Base-by-base conservation (phyloP, 1,140 invertebrate species). In the Trichonephila clavipes region DNA sequence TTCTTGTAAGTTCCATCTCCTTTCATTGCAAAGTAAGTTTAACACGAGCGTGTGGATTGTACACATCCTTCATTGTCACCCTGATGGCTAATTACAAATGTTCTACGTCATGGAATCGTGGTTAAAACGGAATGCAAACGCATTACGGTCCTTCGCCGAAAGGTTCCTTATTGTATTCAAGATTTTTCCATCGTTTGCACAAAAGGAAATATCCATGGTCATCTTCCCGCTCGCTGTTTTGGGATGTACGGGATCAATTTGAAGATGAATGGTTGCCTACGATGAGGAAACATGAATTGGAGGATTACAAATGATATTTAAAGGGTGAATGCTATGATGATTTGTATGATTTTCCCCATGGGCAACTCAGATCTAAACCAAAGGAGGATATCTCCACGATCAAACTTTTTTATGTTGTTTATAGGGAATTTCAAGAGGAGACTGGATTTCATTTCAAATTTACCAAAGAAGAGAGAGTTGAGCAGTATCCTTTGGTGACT, bases 301-400 rank as follows among this genome's bases (percentile, higher is more conserved):
- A 8, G 34, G 88, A 90, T 28, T 90, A 58, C 51, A 18, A 8
- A 18, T 16, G 61, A 4, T 90, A 28, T 18, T 18, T 72, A 5
- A n/a, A 14, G 0, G 69, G 69, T 5, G 21, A 16, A 0, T n/a
- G 14, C 2, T 77, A 59, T 77, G 88, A 90, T 8, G 88, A 90
- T 28, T 5, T 24, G 21, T 77, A 28, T 59, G 88, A 90, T 59
- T 90, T 90, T 18, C 88, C 88, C n/a, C 88, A 90, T 10, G 88
- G 88, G 19, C 88, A 90, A 28, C 66, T 69, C 0, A 10, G 24
- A 28, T 7, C n/a, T 10, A 51, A 51, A 51, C 44, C 5, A 51
- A 51, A 51, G 44, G 6, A 8, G 5, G 5, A 51, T 0, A 51
- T 51, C 5, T 51, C 44, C 44, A 51, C 5, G 5, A 51, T 6